Base-by-base conservation (phyloP, 2,797 vertebrate species). In the Amniataba percoides region DNA sequence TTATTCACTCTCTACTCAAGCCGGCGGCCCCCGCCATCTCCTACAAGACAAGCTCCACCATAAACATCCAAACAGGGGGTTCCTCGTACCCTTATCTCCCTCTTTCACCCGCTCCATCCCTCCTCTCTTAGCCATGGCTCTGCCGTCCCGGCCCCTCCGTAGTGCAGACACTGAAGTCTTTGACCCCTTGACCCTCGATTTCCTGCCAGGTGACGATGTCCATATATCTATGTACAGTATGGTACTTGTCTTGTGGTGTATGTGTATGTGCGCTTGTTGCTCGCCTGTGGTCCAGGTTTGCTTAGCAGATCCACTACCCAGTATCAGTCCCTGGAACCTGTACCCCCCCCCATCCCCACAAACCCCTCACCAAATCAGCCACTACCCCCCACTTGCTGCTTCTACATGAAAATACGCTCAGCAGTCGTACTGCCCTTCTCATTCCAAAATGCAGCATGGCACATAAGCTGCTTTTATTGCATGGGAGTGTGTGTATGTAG, bases 171-270 rank as follows among this genome's bases (percentile, higher is more conserved):
- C 84, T 65, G 77, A 91, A 81, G 81, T 87, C 73, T 78, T 86
- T 89, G 84, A 87, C 86, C 88, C 74, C 71, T 60, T 71, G 69
- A 83, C 86, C 79, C 79, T 78, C 73, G 25, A 76, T 85, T 86
- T 85, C 86, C 85, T 83, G 88, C 92, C 85, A 93, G 90, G 92
- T 93, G 93, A 92, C 89, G 77, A 88, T 89, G 89, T 94, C 88
- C 91, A 90, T 90, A 91, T 94, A 92, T 93, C 84, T 91, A 87
- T 92, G 94, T 95, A 94, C 91, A 90, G 92, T 95, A 92, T 90
- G 85, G 92, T 94, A 93, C 92, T 91, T 91, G 94, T 95, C 91
- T 94, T 90, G 94, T 95, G 94, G 89, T 94, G 92, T 94, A 91
- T 90, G 86, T 93, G 81, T 93, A 85, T 63, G 91, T 94, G 89